These are phyloP conservation scores for Mormyrus iriodes DNA, from an alignment of 2,113 vertebrate species.

Conservation along the genomic window DNA sequence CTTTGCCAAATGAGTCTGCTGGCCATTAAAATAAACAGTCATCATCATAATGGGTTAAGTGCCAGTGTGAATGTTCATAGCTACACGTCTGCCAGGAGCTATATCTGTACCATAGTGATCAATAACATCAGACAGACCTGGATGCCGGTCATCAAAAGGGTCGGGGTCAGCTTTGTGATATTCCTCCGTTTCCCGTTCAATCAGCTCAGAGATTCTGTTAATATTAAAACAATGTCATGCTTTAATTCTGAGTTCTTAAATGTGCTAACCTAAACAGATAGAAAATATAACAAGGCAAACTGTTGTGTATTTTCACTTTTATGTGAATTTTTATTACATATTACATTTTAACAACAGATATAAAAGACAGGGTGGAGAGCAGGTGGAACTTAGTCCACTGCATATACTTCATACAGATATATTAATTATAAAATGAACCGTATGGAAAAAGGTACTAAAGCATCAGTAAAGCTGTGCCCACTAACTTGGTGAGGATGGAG, in stretches of 20 bases:
- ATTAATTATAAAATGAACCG: neutral
- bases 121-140: constrained; percentile 63
- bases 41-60: neutral
- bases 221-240: neutral
- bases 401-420: neutral
- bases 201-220: constrained; percentile 89
- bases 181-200: constrained; percentile 94
- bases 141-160: constrained; percentile 96
- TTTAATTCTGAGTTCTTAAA: neutral
- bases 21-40: neutral
- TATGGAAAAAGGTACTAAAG: neutral
- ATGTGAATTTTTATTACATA: neutral
- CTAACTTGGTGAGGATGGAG: constrained; percentile 86
- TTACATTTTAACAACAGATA: neutral
- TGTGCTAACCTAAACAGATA: neutral
- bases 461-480: constrained; percentile 22
- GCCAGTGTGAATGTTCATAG: neutral
- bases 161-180: constrained; percentile 97
- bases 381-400: neutral
- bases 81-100: neutral
- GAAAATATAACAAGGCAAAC: neutral
- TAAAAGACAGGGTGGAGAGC: neutral
- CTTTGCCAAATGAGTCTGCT: neutral
- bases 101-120: neutral
- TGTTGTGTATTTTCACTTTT: neutral